phyloP scores from a whole-genome alignment of 2,113 vertebrate species.

The Phycodurus eques region DNA sequence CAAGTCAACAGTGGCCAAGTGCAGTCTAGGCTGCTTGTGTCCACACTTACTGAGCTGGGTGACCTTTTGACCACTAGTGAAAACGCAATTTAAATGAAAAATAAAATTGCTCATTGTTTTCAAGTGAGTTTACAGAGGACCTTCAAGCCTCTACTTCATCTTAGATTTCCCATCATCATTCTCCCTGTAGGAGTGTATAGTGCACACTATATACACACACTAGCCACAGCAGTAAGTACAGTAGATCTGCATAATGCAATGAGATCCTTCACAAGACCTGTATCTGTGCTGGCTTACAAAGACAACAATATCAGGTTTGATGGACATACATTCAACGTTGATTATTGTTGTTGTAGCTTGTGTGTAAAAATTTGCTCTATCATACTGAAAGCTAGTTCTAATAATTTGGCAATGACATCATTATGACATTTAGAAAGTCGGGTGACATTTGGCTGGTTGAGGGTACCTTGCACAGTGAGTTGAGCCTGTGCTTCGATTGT shows the following conservation, averaged over 20 bases:
- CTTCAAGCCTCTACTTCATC: background rate
- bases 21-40: too few species aligned
- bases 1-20: background rate
- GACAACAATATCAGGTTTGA: too few species aligned
- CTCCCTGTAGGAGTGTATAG: too few species aligned
- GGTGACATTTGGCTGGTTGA: background rate
- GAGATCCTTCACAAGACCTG: too few species aligned
- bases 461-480: slow-evolving; percentile 85
- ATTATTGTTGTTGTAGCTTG: background rate
- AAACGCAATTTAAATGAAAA: background rate
- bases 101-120: background rate
- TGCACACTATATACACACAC: too few species aligned
- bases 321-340: background rate
- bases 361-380: background rate
- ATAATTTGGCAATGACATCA: background rate
- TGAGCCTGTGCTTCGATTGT: slow-evolving; percentile 84
- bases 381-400: background rate
- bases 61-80: background rate
- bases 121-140: background rate
- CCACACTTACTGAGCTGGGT: background rate
- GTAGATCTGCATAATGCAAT: too few species aligned
- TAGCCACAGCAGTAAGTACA: too few species aligned
- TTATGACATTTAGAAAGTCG: background rate
- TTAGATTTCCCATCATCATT: background rate
- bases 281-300: too few species aligned